Conservation (phyloP, 2,797 vertebrate species). For the Miopithecus talapoin region DNA sequence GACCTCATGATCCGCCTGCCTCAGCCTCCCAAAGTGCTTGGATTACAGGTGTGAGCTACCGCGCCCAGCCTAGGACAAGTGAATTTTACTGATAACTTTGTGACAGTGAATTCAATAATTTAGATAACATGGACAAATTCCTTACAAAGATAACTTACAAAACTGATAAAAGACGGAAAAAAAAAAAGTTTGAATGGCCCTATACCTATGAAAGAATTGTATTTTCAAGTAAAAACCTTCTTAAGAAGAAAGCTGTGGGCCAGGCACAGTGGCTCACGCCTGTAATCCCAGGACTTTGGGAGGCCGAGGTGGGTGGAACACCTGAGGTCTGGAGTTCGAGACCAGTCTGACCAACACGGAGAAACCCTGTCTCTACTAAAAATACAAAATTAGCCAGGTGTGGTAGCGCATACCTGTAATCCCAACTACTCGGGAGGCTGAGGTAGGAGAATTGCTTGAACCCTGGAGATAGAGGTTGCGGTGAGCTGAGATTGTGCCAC, state of each 20-base stretch:
- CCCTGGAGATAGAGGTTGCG: accelerated
- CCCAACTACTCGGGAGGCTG: too few relatives aligned
- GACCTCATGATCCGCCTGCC: too few relatives aligned
- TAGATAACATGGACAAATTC: neutral
- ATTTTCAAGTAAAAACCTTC: neutral
- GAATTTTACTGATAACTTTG: neutral
- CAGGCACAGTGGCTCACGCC: neutral
- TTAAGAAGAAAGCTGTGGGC: neutral
- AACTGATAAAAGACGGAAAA: neutral
- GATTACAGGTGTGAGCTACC: too few relatives aligned
- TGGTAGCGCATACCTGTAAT: too few relatives aligned
- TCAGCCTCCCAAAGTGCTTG: too few relatives aligned
- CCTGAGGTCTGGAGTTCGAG: too few relatives aligned
- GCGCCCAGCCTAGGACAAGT: neutral
- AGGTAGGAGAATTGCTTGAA: too few relatives aligned
- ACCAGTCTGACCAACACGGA: too few relatives aligned
- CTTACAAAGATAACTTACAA: slow-evolving; percentile 7
- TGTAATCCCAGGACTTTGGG: neutral
- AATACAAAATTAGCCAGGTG: too few relatives aligned
- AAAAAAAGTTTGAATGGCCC: neutral
- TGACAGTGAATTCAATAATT: neutral
- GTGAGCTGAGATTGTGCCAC: too few relatives aligned
- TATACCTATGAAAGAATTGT: neutral
- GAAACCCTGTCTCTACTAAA: too few relatives aligned
- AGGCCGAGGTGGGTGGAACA: neutral